A percentile compares a stretch with the other conserved stretches of the same genome.
Conservation (phyloP, 2,113 vertebrate species). For the Hucho hucho region DNA sequence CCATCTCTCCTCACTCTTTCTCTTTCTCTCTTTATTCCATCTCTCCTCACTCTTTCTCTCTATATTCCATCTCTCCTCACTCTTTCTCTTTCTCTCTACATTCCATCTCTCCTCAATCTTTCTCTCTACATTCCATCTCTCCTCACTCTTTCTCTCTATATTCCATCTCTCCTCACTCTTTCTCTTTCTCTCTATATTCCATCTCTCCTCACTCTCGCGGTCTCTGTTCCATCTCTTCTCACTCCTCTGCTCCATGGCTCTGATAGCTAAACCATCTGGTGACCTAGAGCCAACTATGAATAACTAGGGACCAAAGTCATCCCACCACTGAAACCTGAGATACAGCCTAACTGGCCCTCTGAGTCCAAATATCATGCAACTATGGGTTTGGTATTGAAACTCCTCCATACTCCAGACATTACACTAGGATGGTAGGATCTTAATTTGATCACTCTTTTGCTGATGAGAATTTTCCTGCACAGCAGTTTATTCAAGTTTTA, state of each 20-base stretch:
- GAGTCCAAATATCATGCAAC: slow-evolving; percentile 17
- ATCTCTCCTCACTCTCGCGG: background rate
- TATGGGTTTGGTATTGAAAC: slow-evolving; percentile 21
- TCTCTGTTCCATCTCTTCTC: background rate
- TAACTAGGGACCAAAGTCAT: slow-evolving; percentile 36
- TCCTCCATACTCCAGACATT: too few species aligned
- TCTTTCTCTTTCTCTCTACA: background rate
- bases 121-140: background rate
- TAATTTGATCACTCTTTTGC: too few species aligned
- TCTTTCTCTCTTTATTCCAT: background rate
- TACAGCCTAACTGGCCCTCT: slow-evolving; percentile 2
- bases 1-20: background rate
- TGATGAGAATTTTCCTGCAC: too few species aligned
- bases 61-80: background rate
- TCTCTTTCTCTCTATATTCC: background rate
- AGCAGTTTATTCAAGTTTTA: too few species aligned
- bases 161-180: background rate
- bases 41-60: background rate
- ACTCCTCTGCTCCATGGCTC: slow-evolving; percentile 14
- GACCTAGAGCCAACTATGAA: slow-evolving; percentile 37
- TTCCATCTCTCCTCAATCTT: background rate
- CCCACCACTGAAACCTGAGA: slow-evolving; percentile 27
- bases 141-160: background rate
- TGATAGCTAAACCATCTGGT: slow-evolving; percentile 47
- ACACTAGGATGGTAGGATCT: too few species aligned